phyloP scores from a whole-genome alignment of 2,113 vertebrate species.

The Rhinichthys klamathensis region DNA sequence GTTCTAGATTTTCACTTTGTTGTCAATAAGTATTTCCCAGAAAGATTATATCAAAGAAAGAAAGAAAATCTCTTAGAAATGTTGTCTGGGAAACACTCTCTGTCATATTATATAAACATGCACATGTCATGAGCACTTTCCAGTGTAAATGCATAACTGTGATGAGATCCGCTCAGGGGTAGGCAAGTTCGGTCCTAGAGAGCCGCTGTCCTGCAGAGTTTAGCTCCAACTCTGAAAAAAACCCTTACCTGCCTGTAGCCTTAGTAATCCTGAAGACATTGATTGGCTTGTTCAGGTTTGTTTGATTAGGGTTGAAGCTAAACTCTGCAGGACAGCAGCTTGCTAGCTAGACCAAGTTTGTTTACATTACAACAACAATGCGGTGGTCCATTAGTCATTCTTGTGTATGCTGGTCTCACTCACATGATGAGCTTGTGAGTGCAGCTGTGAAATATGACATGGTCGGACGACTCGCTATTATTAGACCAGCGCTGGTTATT shows the following conservation, averaged over 20 bases:
- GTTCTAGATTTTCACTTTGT: background rate
- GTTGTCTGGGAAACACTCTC: background rate
- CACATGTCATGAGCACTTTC: constrained; percentile 6
- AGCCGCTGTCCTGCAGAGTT: too few relatives aligned
- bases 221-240: too few relatives aligned
- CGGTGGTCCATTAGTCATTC: constrained; percentile 3
- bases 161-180: background rate
- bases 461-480: background rate
- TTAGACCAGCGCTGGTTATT: background rate
- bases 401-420: constrained; percentile 33
- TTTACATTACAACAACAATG: constrained; percentile 16
- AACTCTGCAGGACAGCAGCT: too few relatives aligned
- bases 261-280: too few relatives aligned
- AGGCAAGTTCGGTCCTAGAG: too few relatives aligned
- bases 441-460: constrained; percentile 27
- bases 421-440: constrained; percentile 23
- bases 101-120: constrained; percentile 19
- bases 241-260: too few relatives aligned
- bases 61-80: constrained; percentile 8
- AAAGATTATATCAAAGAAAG: background rate
- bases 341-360: background rate
- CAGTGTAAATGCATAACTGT: constrained; percentile 21
- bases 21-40: background rate
- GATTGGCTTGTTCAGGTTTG: too few relatives aligned
- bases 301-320: too few relatives aligned